These are phyloP conservation scores for Anagyrus pseudococci DNA, from an alignment of 2,888 invertebrate species.

Conservation along the genomic window DNA sequence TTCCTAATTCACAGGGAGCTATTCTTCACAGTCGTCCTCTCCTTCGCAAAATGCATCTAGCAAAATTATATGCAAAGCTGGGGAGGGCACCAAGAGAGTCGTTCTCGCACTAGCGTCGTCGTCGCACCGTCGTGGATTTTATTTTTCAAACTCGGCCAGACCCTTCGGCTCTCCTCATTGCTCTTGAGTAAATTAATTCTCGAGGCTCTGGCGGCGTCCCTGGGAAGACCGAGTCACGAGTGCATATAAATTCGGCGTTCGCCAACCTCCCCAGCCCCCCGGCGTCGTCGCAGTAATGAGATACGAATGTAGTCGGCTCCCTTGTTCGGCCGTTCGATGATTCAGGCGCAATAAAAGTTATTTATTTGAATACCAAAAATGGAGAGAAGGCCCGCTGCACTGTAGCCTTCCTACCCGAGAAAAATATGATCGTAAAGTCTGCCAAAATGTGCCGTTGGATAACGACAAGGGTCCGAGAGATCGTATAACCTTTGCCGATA, in stretches of 20 bases:
- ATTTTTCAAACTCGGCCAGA: slow-evolving; percentile 26
- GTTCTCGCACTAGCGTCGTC: slow-evolving; percentile 1
- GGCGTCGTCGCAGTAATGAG: no score
- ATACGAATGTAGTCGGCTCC: slow-evolving; percentile 1
- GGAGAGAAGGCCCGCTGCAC: no score
- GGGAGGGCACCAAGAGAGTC: slow-evolving; percentile 1
- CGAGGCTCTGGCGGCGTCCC: no score
- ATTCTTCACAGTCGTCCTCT: no score
- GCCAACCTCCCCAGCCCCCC: slow-evolving; percentile 3
- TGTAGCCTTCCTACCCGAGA: not conserved
- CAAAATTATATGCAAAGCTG: slow-evolving; percentile 12
- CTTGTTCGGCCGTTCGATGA: slow-evolving; percentile 1
- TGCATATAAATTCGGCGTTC: slow-evolving; percentile 25
- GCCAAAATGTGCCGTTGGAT: not conserved
- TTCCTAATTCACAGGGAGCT: not conserved
- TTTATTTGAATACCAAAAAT: slow-evolving; percentile 18
- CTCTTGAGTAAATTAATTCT: slow-evolving; percentile 24
- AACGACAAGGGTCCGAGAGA: no score
- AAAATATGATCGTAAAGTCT: slow-evolving; percentile 7
- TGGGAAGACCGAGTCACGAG: slow-evolving; percentile 2
- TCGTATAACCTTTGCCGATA: no score
- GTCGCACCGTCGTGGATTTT: slow-evolving; percentile 21
- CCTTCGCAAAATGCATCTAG: not conserved
- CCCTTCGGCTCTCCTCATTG: no score
- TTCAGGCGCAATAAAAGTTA: slow-evolving; percentile 29